Percentiles rank a stretch among this genome's conserved stretches.
These are phyloP conservation scores for Nyleta sp. DNA, from an alignment of 2,888 invertebrate species.

Conservation along the genomic window DNA sequence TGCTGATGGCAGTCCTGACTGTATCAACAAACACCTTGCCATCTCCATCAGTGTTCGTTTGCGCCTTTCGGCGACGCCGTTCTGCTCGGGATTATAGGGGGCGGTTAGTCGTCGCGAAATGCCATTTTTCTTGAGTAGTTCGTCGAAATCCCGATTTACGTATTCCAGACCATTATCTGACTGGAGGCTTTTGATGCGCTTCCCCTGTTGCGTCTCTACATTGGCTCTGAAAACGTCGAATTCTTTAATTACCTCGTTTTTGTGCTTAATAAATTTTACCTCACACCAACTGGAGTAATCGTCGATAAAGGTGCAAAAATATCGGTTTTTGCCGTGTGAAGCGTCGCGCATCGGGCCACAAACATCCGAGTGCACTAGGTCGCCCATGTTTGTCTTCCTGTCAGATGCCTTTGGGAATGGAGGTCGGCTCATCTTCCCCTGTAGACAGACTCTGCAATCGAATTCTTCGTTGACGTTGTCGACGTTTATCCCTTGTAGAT, in stretches of 20 bases:
- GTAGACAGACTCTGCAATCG: neutral
- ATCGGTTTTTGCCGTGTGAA: conserved; percentile 18
- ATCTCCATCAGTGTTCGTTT: conserved; percentile 28
- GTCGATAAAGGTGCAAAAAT: conserved; percentile 51
- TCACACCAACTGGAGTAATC: conserved; percentile 64
- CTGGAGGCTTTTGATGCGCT: conserved; percentile 1
- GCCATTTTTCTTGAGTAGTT: neutral
- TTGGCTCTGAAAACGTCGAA: conserved; percentile 58
- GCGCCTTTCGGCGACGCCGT: conserved; percentile 23
- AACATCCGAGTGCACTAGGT: conserved; percentile 11
- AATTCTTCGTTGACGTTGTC: neutral
- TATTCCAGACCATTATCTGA: conserved; percentile 12
- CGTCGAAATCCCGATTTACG: conserved; percentile 13
- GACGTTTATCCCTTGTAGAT: conserved; percentile 6
- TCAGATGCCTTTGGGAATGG: neutral
- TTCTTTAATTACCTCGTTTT: conserved; percentile 44
- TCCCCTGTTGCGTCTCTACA: conserved; percentile 58
- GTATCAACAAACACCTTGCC: conserved; percentile 24
- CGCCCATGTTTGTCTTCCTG: conserved; percentile 21
- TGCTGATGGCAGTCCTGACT: conserved; percentile 17
- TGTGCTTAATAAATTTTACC: conserved; percentile 61
- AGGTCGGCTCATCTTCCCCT: conserved; percentile 2
- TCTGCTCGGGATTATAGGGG: conserved; percentile 31
- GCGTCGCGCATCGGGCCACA: conserved; percentile 14
- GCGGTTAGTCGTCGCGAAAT: neutral